These are phyloP conservation scores for Macrotus californicus DNA, from an alignment of 2,113 vertebrate genomes.

Conservation along the genomic window DNA sequence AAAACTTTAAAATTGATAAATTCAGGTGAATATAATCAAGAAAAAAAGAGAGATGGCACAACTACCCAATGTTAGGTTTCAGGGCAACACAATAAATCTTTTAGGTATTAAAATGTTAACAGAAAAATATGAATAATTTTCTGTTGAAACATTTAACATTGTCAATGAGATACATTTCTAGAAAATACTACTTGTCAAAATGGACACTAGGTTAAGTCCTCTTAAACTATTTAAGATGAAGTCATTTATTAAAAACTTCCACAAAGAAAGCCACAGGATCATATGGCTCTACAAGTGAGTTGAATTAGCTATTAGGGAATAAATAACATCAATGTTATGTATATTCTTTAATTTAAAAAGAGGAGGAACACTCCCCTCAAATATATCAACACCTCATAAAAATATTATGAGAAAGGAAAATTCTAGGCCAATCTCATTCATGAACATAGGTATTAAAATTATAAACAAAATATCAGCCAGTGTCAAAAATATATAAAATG, in stretches of 20 bases:
- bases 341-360: not conserved
- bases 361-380: not conserved
- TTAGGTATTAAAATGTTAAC: not conserved
- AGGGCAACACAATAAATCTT: not conserved
- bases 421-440: not conserved
- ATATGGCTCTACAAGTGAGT: not conserved
- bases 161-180: not conserved
- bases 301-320: not conserved
- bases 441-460: not conserved
- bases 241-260: not conserved
- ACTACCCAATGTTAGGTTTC: not conserved
- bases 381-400: not conserved
- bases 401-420: not conserved
- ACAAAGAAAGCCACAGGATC: not conserved
- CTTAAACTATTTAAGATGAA: not conserved
- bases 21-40: not conserved
- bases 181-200: slow-evolving; percentile 22
- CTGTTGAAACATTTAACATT: not conserved
- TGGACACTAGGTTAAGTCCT: not conserved
- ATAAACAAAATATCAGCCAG: not conserved
- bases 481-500: not conserved
- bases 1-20: not conserved
- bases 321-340: not conserved
- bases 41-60: not conserved
- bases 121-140: not conserved